Percentiles rank a stretch among this genome's conserved stretches.
Evolutionary conservation across 35 echinoderm and acorn worm genomes (phyloP).

Genomic region (Ophioderma brevispina): DNA sequence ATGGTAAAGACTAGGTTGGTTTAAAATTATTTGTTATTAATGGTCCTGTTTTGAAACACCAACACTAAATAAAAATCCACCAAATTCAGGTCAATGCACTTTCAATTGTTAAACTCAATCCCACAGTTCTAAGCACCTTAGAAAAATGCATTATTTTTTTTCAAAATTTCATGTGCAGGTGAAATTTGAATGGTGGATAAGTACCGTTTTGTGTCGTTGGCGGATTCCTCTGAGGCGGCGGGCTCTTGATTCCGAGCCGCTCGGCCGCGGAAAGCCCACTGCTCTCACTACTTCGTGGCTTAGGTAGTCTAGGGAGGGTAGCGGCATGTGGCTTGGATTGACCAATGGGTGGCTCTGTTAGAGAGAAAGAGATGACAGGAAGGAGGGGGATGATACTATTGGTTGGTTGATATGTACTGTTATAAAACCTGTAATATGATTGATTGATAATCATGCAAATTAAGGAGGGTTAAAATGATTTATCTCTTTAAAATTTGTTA

Average conservation of each 20-base stretch:
- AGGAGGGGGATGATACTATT: neutral
- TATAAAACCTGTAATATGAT: neutral
- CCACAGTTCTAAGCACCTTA: neutral
- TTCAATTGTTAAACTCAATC: no score
- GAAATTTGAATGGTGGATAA: neutral
- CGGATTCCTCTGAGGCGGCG: slow-evolving; percentile 69
- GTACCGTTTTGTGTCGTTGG: slow-evolving; percentile 33
- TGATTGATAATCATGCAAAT: neutral
- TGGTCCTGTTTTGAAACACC: no score
- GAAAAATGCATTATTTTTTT: neutral
- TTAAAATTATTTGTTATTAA: no score
- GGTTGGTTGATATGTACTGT: neutral
- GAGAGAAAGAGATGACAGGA: slow-evolving; percentile 14
- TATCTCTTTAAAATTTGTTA: no score
- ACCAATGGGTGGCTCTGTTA: slow-evolving; percentile 51
- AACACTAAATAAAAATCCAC: no score
- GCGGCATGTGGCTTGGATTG: slow-evolving; percentile 32
- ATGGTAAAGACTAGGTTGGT: no score
- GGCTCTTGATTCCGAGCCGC: slow-evolving; percentile 81
- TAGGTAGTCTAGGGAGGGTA: slow-evolving; percentile 45
- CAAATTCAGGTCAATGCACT: no score
- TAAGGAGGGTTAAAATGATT: neutral
- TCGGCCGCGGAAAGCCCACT: slow-evolving; percentile 83
- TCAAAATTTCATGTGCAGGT: neutral
- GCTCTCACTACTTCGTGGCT: slow-evolving; percentile 42